Base-by-base conservation (phyloP, 1,140 invertebrate species). In the Holotrichia oblita region DNA sequence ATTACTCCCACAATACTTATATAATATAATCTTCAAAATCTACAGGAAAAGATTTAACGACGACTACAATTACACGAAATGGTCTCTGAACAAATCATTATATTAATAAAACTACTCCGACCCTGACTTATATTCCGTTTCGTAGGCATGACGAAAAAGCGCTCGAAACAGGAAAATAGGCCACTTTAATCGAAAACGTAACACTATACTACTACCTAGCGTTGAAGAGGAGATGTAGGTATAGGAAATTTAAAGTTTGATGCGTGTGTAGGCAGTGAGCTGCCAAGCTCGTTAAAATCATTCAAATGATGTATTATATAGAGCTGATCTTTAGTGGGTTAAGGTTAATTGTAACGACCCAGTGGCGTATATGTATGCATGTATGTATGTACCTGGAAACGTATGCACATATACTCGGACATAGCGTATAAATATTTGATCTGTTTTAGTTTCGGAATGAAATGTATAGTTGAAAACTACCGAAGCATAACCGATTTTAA, bases 281-380 rank as follows among this genome's bases (percentile, higher is more conserved):
- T 69, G 20, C 22, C 61, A 2, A 27, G 14, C 61, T 10, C 20
- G 61, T 69, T 69, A 34, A 27, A 69, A 34, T 10, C 20, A 14
- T 69, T 69, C 61, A 69, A 34, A 34, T 34, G 20, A 17, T 69
- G 22, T 34, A 34, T 20, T 24, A 24, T 69, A 22, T 20, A 12
- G 12, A 69, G 61, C 4, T 20, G 61, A 6, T 55, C 61, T 20
- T 69, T 69, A 69, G 61, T 69, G 61, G 61, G 61, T 69, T 69
- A 69, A 69, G 61, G 61, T 69, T 69, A 69, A 69, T 69, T 34
- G 61, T 69, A 69, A 69, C 27, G 61, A 69, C 61, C 61, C 22
- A 69, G 22, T 69, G 22, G 61, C 27, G 61, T 34, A 69, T 34
- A 69, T 69, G 61, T 48, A 48, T 17, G 61, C 27, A 20, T 34